Evolutionary conservation across 2,797 vertebrate genomes (phyloP), one percentile per base, ranked within the genome.

Genomic region (Euphonia xanthogaster): DNA sequence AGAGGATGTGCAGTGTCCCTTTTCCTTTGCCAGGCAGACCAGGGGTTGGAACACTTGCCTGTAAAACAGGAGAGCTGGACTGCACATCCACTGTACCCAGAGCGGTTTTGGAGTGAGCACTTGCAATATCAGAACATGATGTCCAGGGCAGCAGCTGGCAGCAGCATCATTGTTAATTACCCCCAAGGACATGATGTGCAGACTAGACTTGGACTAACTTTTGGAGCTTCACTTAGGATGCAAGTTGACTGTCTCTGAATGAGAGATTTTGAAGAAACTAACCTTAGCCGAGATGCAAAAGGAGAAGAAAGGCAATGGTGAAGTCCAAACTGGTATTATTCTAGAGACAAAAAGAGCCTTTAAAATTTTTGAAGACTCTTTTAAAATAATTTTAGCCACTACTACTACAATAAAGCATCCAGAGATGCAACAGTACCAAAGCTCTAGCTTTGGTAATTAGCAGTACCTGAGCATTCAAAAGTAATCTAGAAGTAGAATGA

Each of bases 361-460:
- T 76, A 92, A 84, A 93, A 61, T 1, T 67, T 81, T 78, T 91
- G 23, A 90, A 79, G 76, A 85, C 27, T 25, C 9, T 37, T 44
- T 86, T 76, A 13, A 82, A 94, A 66, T 73, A 48, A 17, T 22
- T 77, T 57, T 79, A 23, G 20, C 24, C 20, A 15, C 44, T 48
- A 28, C 11, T n/a, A 80, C 50, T 55, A 31, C 33, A 53, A 54
- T 75, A 93, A 95, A 88, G 39, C 37, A 77, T n/a, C 25, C 81
- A 80, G 86, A 85, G 90, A 87, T 67, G 73, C 82, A 93, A 81
- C 44, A 7, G 10, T 77, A 42, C 9, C 24, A 62, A 78, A 72
- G 58, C 76, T 96, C 57, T 77, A 75, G 44, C 71, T 90, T 85
- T 71, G 86, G 67, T 90, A 86, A 89, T 86, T 83, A 77, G 78